Conservation (phyloP, 2,797 vertebrate species). For the Nothura maculosa region DNA sequence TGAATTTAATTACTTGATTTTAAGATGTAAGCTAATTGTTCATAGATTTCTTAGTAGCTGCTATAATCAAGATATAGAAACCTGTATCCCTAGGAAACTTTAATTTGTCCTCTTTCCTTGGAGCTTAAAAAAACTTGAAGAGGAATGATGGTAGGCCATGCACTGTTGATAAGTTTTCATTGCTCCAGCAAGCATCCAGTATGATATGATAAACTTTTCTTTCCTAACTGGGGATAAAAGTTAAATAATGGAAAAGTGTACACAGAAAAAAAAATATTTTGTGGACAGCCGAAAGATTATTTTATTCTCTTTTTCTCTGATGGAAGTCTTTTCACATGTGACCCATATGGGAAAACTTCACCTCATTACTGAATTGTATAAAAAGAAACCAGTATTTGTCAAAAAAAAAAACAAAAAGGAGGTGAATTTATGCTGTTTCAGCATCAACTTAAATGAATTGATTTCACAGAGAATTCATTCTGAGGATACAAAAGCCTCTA, state of each 20-base stretch:
- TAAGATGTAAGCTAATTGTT: conserved; percentile 21
- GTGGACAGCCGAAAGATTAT: neutral
- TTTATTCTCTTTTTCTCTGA: neutral
- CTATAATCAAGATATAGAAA: neutral
- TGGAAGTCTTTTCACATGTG: neutral
- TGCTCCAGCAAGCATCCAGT: neutral
- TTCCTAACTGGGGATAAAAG: neutral
- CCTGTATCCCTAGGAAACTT: neutral
- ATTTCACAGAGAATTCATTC: neutral
- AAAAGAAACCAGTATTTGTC: neutral
- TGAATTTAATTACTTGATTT: neutral
- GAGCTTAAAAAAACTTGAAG: neutral
- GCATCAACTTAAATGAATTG: neutral
- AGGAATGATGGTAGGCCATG: neutral
- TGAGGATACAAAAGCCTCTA: neutral
- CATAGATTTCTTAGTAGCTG: neutral
- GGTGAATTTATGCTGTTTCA: neutral
- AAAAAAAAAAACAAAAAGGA: neutral
- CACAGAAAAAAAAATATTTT: neutral
- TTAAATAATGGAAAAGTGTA: neutral
- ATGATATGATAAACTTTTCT: neutral
- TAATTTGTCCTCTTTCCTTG: neutral
- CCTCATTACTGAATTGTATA: neutral
- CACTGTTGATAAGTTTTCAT: neutral
- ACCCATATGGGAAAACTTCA: neutral